A percentile compares a stretch with the other conserved stretches of the same genome.
These are phyloP conservation scores for Drosophila incognita DNA, from an alignment of 2,888 invertebrate genomes.

Conservation along the genomic window DNA sequence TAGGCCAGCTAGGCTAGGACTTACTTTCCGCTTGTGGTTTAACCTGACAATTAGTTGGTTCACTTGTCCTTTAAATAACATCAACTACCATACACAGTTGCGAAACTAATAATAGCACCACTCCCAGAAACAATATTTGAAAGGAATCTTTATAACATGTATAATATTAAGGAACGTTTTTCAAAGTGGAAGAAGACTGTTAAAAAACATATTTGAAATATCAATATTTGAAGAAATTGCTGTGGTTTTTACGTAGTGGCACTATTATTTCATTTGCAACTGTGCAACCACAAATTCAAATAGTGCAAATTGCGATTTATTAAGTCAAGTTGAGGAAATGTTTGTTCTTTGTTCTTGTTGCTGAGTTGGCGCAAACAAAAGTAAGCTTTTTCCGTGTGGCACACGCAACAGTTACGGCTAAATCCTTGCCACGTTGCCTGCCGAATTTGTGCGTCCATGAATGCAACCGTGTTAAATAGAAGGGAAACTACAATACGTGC, in stretches of 20 bases:
- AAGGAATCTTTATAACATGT: not conserved
- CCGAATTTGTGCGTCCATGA: constrained; percentile 73
- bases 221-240: not conserved
- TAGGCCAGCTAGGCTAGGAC: constrained; percentile 19
- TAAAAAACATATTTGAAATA: not conserved
- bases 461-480: constrained; percentile 66
- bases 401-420: constrained; percentile 64
- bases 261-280: not conserved
- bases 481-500: constrained; percentile 75
- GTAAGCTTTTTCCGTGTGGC: constrained; percentile 17
- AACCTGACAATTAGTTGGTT: constrained; percentile 76
- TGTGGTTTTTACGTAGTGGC: not conserved
- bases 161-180: no score
- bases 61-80: constrained; percentile 50
- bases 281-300: not conserved
- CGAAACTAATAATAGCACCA: not conserved
- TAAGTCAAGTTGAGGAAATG: constrained; percentile 18
- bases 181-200: no score
- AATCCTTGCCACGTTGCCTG: constrained; percentile 61
- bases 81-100: not conserved
- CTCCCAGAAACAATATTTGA: not conserved
- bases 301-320: not conserved
- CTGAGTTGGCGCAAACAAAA: constrained; percentile 53
- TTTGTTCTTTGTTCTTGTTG: constrained; percentile 19
- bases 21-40: constrained; percentile 34